Conservation (phyloP, 1,140 invertebrate species). For the Pseudomyrmex dendroicus region DNA sequence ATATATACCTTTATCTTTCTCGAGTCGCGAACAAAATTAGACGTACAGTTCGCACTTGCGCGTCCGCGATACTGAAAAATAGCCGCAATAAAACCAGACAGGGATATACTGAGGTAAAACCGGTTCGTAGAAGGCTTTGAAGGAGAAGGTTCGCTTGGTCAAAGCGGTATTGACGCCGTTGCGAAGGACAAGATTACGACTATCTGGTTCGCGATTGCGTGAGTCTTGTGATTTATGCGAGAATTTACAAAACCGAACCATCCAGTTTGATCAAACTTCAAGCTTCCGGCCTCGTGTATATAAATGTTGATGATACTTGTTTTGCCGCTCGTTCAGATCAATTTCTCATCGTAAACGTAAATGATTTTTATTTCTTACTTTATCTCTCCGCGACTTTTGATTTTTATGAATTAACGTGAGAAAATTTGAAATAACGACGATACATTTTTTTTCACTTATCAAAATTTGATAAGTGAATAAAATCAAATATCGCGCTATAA, state of each 20-base stretch:
- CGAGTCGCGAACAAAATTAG: slow-evolving; percentile 43
- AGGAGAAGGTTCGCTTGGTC: slow-evolving; percentile 37
- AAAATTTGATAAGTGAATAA: no score
- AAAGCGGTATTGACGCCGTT: slow-evolving; percentile 45
- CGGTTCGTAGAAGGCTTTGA: slow-evolving; percentile 56
- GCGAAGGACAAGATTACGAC: slow-evolving; percentile 56
- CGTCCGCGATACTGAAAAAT: slow-evolving; percentile 52
- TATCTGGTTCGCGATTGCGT: slow-evolving; percentile 54
- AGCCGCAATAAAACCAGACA: slow-evolving; percentile 53
- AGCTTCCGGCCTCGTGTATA: not conserved
- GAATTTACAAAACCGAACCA: slow-evolving; percentile 33
- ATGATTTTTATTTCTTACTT: not conserved
- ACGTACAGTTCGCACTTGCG: slow-evolving; percentile 30
- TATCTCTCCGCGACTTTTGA: not conserved
- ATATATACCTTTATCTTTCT: not conserved
- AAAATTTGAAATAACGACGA: no score
- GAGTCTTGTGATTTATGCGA: slow-evolving; percentile 37
- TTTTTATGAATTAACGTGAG: not conserved
- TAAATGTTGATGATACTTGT: not conserved
- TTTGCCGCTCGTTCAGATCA: not conserved
- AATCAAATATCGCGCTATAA: no score
- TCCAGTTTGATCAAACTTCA: not conserved
- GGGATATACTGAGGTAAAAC: slow-evolving; percentile 37
- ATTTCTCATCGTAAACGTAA: not conserved
- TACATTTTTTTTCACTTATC: not conserved